Base-by-base conservation (phyloP, 2,797 vertebrate species). In the Buceros bicornis region DNA sequence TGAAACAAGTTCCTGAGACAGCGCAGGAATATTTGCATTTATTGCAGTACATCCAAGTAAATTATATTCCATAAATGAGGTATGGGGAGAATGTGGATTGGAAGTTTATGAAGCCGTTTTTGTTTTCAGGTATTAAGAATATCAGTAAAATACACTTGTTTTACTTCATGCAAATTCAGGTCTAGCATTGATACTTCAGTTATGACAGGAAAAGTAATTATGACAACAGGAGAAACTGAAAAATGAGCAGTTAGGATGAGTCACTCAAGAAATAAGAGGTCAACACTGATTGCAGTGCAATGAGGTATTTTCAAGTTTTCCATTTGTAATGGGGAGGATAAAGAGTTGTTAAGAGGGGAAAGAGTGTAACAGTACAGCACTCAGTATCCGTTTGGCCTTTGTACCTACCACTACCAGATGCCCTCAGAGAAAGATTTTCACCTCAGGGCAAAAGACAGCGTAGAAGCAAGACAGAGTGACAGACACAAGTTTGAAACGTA, bases 121-220 rank as follows among this genome's bases (percentile, higher is more conserved):
- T 84, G 16, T 33, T 90, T 89, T 92, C 54, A 90, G 53, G 11
- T 66, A 51, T 62, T 90, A 73, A 87, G 91, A 80, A 71, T 77
- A 77, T 21, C 35, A 50, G 25, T 82, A 79, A 94, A 83, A 56
- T 37, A 45, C 60, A 22, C 25, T 88, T 82, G 17, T 4, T 91
- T 91, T 73, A 48, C 24, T 85, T 92, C 56, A 56, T 73, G 45
- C 12, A 16, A 88, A 87, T 72, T 84, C 10, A 3, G 56, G 10
- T 67, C 48, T 77, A 19, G 70, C 24, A 18, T 45, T 70, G 77
- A 73, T 82, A 47, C 50, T 47, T 89, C 26, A 50, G 28, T 83
- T 89, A 62, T 21, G 74, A 57, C 6, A 71, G 42, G 26, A 67
- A n/a, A 73, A 72, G 25, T 73, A 82, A 72, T 91, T 67, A 43